Conservation (phyloP, 2,797 vertebrate genomes). For the Urosaurus nigricauda region DNA sequence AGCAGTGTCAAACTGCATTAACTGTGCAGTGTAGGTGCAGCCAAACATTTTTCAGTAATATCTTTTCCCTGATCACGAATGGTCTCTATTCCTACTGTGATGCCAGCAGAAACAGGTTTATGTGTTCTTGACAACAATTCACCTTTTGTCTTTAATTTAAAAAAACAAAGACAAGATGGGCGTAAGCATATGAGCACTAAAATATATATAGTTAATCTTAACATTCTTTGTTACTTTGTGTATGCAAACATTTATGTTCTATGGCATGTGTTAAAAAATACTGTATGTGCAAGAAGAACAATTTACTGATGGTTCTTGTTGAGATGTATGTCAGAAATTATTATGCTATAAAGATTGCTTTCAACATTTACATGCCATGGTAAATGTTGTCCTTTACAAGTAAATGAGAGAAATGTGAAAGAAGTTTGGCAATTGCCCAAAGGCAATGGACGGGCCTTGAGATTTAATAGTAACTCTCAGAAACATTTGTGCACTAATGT, state of each 20-base stretch:
- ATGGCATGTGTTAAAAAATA: neutral
- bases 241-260: neutral
- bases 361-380: slow-evolving; percentile 10
- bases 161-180: neutral
- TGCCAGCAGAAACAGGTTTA: neutral
- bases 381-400: slow-evolving; percentile 7
- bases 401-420: neutral
- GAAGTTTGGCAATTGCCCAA: neutral
- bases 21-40: no score
- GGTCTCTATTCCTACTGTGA: neutral
- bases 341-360: neutral
- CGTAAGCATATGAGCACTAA: neutral
- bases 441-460: slow-evolving; percentile 1
- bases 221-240: neutral
- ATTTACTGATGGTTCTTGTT: slow-evolving; percentile 5
- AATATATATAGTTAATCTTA: neutral
- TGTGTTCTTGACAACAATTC: neutral
- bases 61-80: neutral
- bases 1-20: no score
- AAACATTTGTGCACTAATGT: neutral
- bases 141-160: neutral
- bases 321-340: slow-evolving; percentile 8
- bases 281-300: neutral
- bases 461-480: slow-evolving; percentile 17
- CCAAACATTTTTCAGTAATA: neutral